Evolutionary conservation across 2,113 vertebrate genomes (phyloP).

Genomic region (Tragelaphus buxtoni): DNA sequence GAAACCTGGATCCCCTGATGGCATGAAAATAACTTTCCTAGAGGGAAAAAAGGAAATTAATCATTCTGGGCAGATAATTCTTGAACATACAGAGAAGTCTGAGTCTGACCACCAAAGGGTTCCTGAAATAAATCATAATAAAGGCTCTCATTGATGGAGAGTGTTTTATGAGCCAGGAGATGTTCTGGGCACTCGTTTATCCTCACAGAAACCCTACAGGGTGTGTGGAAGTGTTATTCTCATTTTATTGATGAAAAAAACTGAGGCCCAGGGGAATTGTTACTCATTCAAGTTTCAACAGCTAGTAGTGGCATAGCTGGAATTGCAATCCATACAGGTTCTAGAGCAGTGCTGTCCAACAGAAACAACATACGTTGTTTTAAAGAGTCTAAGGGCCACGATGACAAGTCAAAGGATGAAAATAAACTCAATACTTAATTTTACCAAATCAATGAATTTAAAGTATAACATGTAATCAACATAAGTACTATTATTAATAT

Average conservation of each 20-base stretch:
- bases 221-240: neutral
- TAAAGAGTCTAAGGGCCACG: neutral
- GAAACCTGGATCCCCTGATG: neutral
- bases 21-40: slow-evolving; percentile 32
- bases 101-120: neutral
- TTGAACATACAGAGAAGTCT: neutral
- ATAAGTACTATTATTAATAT: no score
- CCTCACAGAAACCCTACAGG: neutral
- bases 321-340: neutral
- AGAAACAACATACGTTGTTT: neutral
- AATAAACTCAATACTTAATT: neutral
- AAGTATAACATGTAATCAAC: neutral
- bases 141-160: rapidly evolving
- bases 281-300: neutral
- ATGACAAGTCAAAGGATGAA: neutral
- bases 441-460: neutral
- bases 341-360: neutral
- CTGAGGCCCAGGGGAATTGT: neutral
- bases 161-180: neutral
- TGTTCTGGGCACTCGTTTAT: no score
- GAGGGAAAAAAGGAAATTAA: slow-evolving; percentile 20
- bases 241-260: neutral
- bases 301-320: neutral
- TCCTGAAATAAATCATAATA: neutral
- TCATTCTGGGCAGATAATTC: neutral